Conservation (phyloP, 2,888 invertebrate genomes). For the Hedya salicella region DNA sequence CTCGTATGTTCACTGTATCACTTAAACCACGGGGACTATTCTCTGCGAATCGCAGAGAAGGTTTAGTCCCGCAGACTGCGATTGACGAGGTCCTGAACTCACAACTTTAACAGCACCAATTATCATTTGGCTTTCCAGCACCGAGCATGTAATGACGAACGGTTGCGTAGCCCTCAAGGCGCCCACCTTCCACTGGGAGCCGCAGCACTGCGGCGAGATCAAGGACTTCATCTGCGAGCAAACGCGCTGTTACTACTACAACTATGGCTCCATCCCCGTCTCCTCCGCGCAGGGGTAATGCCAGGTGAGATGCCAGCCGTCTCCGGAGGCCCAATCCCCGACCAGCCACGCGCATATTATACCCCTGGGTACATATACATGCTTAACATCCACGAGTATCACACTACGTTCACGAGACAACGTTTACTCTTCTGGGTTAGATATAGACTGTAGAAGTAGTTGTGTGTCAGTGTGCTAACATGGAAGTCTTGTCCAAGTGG, state of each 20-base stretch:
- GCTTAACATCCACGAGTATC: constrained; percentile 36
- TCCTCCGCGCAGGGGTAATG: constrained; percentile 96
- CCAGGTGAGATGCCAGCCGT: constrained; percentile 89
- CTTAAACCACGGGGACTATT: too few species aligned
- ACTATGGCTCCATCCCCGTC: constrained; percentile 95
- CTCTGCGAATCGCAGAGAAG: too few species aligned
- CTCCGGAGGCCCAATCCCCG: constrained; percentile 83
- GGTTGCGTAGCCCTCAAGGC: constrained; percentile 92
- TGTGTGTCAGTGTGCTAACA: constrained; percentile 72
- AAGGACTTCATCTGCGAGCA: constrained; percentile 96
- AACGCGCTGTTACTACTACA: constrained; percentile 95
- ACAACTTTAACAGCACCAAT: neutral
- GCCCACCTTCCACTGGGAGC: constrained; percentile 92
- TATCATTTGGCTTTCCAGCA: constrained; percentile 80
- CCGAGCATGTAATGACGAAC: constrained; percentile 85
- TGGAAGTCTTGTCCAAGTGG: constrained; percentile 55
- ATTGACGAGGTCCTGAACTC: neutral
- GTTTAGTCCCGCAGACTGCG: too few species aligned
- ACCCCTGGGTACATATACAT: constrained; percentile 31
- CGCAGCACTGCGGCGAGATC: constrained; percentile 91
- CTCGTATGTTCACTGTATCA: too few species aligned
- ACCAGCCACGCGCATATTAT: constrained; percentile 70
- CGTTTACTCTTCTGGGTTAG: constrained; percentile 49
- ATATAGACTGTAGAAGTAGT: constrained; percentile 45
- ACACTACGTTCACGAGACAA: constrained; percentile 61